These are phyloP conservation scores for Prolemur simus DNA, from an alignment of 2,113 vertebrate species.

Conservation along the genomic window DNA sequence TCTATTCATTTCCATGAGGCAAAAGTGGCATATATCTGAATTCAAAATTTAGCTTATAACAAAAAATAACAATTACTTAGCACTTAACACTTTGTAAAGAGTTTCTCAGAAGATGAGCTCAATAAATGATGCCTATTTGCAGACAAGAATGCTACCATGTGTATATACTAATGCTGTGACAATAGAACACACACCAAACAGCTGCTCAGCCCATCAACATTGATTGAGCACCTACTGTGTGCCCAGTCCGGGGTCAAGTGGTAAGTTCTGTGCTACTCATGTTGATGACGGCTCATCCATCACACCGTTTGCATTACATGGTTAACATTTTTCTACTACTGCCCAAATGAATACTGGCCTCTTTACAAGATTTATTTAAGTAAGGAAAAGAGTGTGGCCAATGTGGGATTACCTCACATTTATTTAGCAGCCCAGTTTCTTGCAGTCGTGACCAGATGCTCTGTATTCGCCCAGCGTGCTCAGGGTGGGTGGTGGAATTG, in stretches of 20 bases:
- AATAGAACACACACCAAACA: not conserved
- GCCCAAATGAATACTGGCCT: constrained; percentile 50
- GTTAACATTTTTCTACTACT: constrained; percentile 60
- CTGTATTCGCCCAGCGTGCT: constrained; percentile 88
- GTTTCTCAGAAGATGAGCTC: not conserved
- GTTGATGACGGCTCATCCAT: constrained; percentile 10
- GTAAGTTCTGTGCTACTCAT: not conserved
- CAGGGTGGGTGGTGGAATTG: constrained; percentile 85
- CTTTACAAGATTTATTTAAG: constrained; percentile 72
- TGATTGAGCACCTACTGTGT: constrained; percentile 6
- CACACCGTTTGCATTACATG: not conserved
- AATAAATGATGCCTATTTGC: not conserved
- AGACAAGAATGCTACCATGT: not conserved
- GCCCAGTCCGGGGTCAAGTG: not conserved
- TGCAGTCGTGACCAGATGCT: constrained; percentile 91
- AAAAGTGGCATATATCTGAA: not conserved
- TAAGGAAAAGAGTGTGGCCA: constrained; percentile 71
- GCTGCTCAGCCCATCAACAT: not conserved
- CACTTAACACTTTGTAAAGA: not conserved
- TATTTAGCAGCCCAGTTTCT: constrained; percentile 87
- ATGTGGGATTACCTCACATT: constrained; percentile 87
- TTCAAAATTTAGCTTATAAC: not conserved
- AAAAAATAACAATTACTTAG: not conserved
- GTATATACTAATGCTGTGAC: not conserved
- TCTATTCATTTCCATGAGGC: not conserved